These are phyloP conservation scores for Pollenia angustigena DNA, from an alignment of 2,888 invertebrate genomes.

Conservation along the genomic window DNA sequence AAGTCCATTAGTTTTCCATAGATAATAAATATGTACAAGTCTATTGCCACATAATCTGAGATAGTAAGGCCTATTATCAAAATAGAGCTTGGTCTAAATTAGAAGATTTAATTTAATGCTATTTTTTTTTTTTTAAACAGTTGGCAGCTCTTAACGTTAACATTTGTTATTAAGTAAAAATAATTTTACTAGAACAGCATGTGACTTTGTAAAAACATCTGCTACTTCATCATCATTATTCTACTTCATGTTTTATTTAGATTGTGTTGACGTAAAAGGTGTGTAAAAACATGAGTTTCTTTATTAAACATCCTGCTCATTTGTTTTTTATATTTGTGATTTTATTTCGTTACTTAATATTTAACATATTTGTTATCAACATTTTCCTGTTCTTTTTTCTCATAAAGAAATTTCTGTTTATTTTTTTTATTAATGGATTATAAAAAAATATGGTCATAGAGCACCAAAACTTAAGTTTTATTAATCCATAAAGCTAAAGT, in stretches of 20 bases:
- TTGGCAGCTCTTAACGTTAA: constrained; percentile 20
- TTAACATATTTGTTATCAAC: constrained; percentile 3
- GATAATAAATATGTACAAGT: too few relatives aligned
- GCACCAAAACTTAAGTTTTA: too few relatives aligned
- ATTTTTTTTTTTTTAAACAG: not conserved
- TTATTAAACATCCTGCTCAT: constrained; percentile 57
- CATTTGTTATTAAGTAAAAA: not conserved
- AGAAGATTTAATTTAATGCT: not conserved
- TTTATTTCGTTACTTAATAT: not conserved
- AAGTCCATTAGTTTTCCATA: too few relatives aligned
- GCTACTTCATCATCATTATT: constrained; percentile 40
- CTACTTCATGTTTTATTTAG: constrained; percentile 20
- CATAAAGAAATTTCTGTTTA: too few relatives aligned
- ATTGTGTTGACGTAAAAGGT: constrained; percentile 66
- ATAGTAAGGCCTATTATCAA: too few relatives aligned
- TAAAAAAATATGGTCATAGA: too few relatives aligned
- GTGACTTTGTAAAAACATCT: constrained; percentile 41
- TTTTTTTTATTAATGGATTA: too few relatives aligned
- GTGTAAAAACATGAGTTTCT: constrained; percentile 60
- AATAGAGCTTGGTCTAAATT: too few relatives aligned
- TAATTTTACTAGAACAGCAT: constrained; percentile 37
- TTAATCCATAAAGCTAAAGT: too few relatives aligned
- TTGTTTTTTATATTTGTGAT: constrained; percentile 14
- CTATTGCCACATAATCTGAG: too few relatives aligned
- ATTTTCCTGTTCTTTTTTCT: not conserved